Evolutionary conservation across 1,140 invertebrate species (phyloP), one percentile per base, ranked within the genome.

Genomic region (Drosophila nikananu): DNA sequence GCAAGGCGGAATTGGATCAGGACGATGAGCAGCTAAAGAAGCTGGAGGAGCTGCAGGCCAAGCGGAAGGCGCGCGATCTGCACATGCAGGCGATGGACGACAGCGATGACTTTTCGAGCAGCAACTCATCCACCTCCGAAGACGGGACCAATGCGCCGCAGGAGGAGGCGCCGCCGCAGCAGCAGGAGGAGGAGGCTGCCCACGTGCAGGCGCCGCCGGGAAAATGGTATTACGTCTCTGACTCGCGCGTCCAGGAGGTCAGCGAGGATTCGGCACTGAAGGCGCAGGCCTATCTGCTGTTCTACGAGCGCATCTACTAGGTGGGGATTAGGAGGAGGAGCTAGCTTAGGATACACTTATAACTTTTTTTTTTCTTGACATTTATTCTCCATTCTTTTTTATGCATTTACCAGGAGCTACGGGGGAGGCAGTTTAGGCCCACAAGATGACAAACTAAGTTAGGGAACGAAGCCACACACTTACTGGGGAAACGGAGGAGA

Each of bases 241-340:
- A 99, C 94, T 96, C 96, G 61, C 94, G 95, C 81, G 98, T 99
- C 0, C 94, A 94, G 32, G 96, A 97, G 93, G 96, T 97, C 8
- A 95, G 95, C 42, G 97, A 98, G 93, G 95, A 95, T 2, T 94
- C 95, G 57, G 98, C 99, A 44, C 94, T 98, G n/a, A 94, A 95
- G 74, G 96, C 96, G 42, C 97, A 99, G 94, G 98, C 99, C n/a
- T 99, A 99, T 94, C 94, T 99, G 46, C 94, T 99, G 19, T 99
- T 99, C 93, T 99, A 99, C 93, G 98, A 99, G 94, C 95, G 97
- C 92, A 96, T 98, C 87, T 94, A 96, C 87, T 97, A 95, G 51
- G 37, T n/a, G 62, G 30, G 44, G 39, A 13, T 15, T 12, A 5
- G n/a, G 5, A 17, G 6, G 19, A 27, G 15, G 41, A 71, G 46